Percentiles rank a stretch among this genome's conserved stretches.
Conservation (phyloP, 2,113 vertebrate genomes). For the Pseudopipra pipra region DNA sequence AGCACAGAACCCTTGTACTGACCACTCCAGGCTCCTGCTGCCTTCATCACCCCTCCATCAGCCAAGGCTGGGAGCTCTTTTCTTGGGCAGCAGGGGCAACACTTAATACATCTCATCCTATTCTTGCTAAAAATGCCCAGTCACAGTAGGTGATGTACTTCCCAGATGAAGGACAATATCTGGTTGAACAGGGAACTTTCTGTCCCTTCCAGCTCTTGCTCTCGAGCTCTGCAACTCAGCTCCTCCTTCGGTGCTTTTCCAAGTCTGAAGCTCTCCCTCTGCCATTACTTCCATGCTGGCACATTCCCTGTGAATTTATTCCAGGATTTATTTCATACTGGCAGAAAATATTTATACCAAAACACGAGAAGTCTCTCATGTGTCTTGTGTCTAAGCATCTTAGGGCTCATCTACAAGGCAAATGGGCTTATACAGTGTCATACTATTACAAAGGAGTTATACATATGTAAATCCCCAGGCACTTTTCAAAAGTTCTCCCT, state of each 20-base stretch:
- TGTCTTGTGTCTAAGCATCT: not conserved
- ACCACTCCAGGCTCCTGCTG: not conserved
- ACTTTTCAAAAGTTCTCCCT: not conserved
- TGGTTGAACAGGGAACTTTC: not conserved
- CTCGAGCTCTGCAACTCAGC: not conserved
- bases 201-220: not conserved
- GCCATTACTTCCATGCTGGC: not conserved
- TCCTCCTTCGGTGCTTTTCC: not conserved
- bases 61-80: not conserved
- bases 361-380: not conserved
- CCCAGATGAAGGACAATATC: not conserved
- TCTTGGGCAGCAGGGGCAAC: not conserved
- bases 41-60: not conserved
- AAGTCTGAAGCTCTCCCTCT: not conserved
- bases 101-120: not conserved
- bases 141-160: not conserved
- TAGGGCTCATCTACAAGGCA: constrained; percentile 17
- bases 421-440: not conserved
- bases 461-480: not conserved
- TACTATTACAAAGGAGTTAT: not conserved
- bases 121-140: not conserved
- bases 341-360: not conserved
- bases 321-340: not conserved
- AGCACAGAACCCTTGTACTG: not conserved
- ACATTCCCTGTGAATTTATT: not conserved